Conservation (phyloP, 2,797 vertebrate genomes). For the Leptodactylus fallax region DNA sequence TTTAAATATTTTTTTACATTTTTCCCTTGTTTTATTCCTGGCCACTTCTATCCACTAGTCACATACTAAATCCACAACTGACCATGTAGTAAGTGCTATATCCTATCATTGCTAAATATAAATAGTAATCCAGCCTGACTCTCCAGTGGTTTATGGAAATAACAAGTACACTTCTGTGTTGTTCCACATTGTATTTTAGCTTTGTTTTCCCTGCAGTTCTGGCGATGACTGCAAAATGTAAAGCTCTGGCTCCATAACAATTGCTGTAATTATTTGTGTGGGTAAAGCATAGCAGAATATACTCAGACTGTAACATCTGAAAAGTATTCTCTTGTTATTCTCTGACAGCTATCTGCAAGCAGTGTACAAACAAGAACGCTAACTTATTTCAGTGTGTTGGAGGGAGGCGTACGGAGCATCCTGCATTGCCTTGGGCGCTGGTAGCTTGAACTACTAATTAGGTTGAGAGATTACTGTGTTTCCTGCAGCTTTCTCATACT, state of each 20-base stretch:
- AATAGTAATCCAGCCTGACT: not conserved
- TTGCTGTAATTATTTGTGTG: constrained; percentile 25
- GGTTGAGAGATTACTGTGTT: constrained; percentile 26
- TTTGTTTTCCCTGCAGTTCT: not conserved
- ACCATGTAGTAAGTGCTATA: not conserved
- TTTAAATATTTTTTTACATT: too few species aligned
- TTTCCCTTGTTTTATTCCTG: not conserved
- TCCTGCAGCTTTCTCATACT: constrained; percentile 13
- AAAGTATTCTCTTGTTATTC: constrained; percentile 18
- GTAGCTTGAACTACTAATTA: constrained; percentile 55
- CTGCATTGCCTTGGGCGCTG: constrained; percentile 12
- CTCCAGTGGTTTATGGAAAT: not conserved
- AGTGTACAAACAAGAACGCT: constrained; percentile 23
- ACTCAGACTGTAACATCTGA: constrained; percentile 13
- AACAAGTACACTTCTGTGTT: not conserved
- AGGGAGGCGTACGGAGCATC: not conserved
- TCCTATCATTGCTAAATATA: not conserved
- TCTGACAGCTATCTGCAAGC: constrained; percentile 27
- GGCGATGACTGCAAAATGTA: not conserved
- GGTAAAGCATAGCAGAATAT: constrained; percentile 9
- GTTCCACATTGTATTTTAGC: not conserved
- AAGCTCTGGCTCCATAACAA: not conserved
- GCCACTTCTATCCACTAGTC: not conserved
- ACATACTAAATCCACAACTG: not conserved
- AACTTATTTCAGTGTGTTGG: constrained; percentile 18